Base-by-base conservation (phyloP, 2,888 invertebrate genomes). In the Dione vanillae region DNA sequence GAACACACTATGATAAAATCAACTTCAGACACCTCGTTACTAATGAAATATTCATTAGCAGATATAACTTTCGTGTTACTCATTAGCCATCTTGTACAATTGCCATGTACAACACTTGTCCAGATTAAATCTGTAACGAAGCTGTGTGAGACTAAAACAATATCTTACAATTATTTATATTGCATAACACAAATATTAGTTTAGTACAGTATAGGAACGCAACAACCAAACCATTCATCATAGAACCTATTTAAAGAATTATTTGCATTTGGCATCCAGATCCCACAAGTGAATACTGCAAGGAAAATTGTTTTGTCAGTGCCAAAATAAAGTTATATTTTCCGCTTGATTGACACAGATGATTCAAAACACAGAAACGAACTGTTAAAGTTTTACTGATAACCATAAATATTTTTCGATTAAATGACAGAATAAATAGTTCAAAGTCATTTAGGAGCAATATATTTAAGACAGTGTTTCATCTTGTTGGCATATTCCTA, bases 291-390 rank as follows among this genome's bases (percentile, higher is more conserved):
- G 76, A 75, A 78, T 83, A 80, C 80, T 69, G 73, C 67, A 84
- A 82, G 79, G 83, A 83, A 85, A 84, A 84, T 77, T 69, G 75
- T 69, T 74, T 72, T 79, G 82, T 84, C 80, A 61, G 85, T 90
- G 91, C 90, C 90, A 92, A 90, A 88, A 87, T 83, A 74, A 85
- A 85, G 83, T 83, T 82, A 85, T 88, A 88, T 90, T 86, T 85
- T 76, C 85, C 82, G 83, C 83, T 82, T 77, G 86, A 91, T 91
- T 88, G 88, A 87, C 86, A 84, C 75, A 78, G 79, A 84, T 88
- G 88, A 89, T 85, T 88, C 88, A 88, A 81, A 81, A 82, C 76
- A 49, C 49, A 69, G 65, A 62, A 52, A 49, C 66, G 61, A 65
- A 62, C 43, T 62, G 49, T 70, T 51, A 40, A 58, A 64, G 75